Conservation (phyloP, 37 sponge, comb jelly and placozoan species). For the Cliona cf. orientalis region DNA sequence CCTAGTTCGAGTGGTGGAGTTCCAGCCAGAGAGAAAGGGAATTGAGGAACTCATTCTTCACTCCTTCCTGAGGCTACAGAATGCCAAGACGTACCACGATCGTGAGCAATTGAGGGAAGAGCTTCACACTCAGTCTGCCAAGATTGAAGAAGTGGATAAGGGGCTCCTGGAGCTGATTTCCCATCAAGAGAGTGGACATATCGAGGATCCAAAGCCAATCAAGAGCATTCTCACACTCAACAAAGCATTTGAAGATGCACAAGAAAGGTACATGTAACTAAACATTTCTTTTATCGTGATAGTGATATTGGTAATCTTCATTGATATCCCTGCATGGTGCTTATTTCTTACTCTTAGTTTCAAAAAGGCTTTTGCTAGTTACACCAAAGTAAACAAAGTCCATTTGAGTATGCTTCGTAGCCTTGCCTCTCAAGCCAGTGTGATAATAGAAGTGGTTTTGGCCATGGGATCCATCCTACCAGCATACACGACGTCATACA, state of each 20-base stretch:
- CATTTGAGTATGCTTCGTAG: constrained; percentile 25
- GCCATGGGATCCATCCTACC: constrained; percentile 53
- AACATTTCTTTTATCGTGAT: too few species aligned
- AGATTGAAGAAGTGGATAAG: constrained; percentile 24
- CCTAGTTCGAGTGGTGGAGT: constrained; percentile 35
- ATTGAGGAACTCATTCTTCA: constrained; percentile 55
- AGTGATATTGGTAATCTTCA: not conserved
- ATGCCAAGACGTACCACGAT: constrained; percentile 63
- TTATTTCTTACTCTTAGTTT: constrained; percentile 1
- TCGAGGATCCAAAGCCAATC: constrained; percentile 36
- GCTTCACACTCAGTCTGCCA: constrained; percentile 42
- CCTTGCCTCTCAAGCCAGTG: constrained; percentile 53
- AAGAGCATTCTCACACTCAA: constrained; percentile 56
- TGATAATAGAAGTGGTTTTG: constrained; percentile 44
- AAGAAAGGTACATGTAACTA: constrained; percentile 46
- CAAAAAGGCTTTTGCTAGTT: not conserved
- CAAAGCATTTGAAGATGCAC: constrained; percentile 41
- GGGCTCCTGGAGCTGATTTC: constrained; percentile 57
- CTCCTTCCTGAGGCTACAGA: constrained; percentile 54
- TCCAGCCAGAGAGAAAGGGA: constrained; percentile 60
- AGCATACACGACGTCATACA: constrained; percentile 45
- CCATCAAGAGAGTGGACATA: not conserved
- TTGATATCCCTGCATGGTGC: not conserved
- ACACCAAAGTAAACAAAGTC: constrained; percentile 16
- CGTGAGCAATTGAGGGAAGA: constrained; percentile 42